Conservation (phyloP, 2,113 vertebrate genomes). For the Peromyscus californicus region DNA sequence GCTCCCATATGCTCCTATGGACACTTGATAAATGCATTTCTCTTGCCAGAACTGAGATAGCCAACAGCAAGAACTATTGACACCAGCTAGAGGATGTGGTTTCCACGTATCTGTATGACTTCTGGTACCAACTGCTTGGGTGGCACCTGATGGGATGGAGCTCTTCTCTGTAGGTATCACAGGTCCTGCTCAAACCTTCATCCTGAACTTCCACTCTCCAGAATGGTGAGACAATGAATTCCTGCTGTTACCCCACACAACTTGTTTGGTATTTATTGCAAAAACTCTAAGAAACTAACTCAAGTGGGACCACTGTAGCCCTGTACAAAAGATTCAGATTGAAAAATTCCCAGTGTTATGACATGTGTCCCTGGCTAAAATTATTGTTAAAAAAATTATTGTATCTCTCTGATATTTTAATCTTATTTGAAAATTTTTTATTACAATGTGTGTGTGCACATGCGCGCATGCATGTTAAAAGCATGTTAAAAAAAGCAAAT, state of each 20-base stretch:
- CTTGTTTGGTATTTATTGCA: not conserved
- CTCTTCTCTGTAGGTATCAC: not conserved
- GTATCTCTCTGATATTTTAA: not conserved
- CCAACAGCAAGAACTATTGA: not conserved
- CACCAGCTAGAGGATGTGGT: not conserved
- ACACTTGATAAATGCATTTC: not conserved
- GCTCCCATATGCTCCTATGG: not conserved
- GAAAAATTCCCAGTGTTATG: not conserved
- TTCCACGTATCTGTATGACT: not conserved
- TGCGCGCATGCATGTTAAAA: not conserved
- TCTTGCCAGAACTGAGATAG: not conserved
- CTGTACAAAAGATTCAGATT: not conserved
- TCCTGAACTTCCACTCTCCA: not conserved
- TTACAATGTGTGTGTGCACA: not conserved
- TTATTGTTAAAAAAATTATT: not conserved
- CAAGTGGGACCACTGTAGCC: not conserved
- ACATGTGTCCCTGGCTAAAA: not conserved
- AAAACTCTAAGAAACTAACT: not conserved
- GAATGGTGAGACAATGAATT: not conserved
- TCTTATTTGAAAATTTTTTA: not conserved
- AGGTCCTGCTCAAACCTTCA: not conserved
- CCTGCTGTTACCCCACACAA: not conserved
- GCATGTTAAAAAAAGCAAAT: not conserved
- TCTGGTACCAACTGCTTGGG: not conserved
- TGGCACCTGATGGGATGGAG: not conserved